These are phyloP conservation scores for Pristiophorus japonicus DNA, from an alignment of 2,113 vertebrate species.

Conservation along the genomic window DNA sequence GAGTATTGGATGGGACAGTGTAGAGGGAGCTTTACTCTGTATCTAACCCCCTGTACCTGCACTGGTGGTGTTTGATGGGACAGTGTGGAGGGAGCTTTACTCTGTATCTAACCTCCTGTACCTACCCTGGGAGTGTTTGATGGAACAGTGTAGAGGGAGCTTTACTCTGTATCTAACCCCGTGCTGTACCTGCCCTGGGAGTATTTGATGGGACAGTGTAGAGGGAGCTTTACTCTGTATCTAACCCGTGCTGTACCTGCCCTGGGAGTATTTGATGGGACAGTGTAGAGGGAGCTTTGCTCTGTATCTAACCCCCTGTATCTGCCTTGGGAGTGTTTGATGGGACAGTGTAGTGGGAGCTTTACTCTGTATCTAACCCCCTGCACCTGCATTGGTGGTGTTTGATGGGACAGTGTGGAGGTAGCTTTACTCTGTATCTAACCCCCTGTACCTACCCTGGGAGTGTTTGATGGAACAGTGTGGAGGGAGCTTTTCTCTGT, in stretches of 20 bases:
- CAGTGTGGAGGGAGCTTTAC: background rate
- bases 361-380: background rate
- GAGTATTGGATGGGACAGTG: background rate
- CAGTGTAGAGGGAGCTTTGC: too few species aligned
- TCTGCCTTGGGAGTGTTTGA: too few species aligned
- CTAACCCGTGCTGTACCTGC: background rate
- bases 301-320: too few species aligned
- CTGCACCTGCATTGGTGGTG: background rate
- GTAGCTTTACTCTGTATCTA: background rate
- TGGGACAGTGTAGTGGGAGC: too few species aligned
- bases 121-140: too few species aligned
- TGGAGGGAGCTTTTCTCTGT: background rate
- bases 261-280: too few species aligned
- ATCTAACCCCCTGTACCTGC: background rate
- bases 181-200: background rate
- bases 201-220: background rate
- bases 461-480: too few species aligned
- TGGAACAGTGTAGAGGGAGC: background rate
- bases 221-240: background rate
- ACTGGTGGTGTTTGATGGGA: too few species aligned
- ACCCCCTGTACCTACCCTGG: background rate
- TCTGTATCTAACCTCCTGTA: background rate
- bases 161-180: background rate
- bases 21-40: background rate
- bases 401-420: background rate